These are phyloP conservation scores for Macropis europaea DNA, from an alignment of 2,888 invertebrate genomes.

Conservation along the genomic window DNA sequence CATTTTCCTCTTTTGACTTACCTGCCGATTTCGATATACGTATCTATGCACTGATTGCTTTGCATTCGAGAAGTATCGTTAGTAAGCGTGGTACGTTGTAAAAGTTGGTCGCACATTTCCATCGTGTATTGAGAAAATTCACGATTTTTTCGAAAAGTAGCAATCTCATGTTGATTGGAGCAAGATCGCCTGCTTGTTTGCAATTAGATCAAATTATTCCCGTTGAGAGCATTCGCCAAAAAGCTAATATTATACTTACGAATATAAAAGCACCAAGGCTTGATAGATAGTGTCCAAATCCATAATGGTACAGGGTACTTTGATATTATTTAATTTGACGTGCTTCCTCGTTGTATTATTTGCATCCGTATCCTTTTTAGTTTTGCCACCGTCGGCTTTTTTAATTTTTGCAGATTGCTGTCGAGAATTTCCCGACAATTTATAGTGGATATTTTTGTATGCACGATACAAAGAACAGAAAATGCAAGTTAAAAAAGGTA, in stretches of 20 bases:
- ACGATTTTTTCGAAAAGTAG: constrained; percentile 80
- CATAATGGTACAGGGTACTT: constrained; percentile 80
- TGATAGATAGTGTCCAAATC: constrained; percentile 79
- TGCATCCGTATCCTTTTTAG: constrained; percentile 73
- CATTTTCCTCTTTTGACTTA: constrained; percentile 64
- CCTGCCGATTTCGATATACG: constrained; percentile 76
- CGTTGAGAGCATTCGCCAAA: background rate
- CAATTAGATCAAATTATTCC: constrained; percentile 13
- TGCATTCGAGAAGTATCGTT: constrained; percentile 66
- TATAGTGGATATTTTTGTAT: background rate
- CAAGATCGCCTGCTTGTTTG: constrained; percentile 79
- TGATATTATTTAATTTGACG: constrained; percentile 68
- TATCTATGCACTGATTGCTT: constrained; percentile 70
- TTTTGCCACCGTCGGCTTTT: constrained; percentile 78
- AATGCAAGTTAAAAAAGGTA: background rate
- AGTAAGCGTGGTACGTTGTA: constrained; percentile 77
- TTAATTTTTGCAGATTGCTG: constrained; percentile 79
- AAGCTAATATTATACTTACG: constrained; percentile 20
- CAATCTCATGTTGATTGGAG: constrained; percentile 81
- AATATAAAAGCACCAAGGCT: constrained; percentile 79
- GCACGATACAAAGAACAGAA: background rate
- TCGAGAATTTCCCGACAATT: background rate
- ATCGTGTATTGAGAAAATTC: constrained; percentile 84
- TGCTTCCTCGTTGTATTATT: constrained; percentile 74
- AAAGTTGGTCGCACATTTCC: constrained; percentile 78